Percentiles rank a stretch among this genome's conserved stretches.
Evolutionary conservation across 2,797 vertebrate species (phyloP).

Genomic region (Intellagama lesueurii): DNA sequence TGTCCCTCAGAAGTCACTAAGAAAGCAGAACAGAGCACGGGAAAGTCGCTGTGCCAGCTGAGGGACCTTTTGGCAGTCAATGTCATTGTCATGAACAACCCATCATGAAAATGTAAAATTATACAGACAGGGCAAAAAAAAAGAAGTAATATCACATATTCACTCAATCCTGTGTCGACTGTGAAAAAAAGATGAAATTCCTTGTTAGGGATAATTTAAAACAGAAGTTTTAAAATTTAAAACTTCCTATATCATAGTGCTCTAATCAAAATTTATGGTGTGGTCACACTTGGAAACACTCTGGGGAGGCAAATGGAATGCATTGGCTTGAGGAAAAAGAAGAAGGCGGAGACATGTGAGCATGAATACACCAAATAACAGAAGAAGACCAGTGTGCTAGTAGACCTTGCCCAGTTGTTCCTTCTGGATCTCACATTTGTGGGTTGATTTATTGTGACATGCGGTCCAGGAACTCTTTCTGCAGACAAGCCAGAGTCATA

Average conservation of each 20-base stretch:
- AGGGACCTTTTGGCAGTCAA: neutral
- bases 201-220: neutral
- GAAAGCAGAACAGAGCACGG: slow-evolving; percentile 5
- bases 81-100: slow-evolving; percentile 51
- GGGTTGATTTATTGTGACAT: too few relatives aligned
- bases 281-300: neutral
- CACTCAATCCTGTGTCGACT: neutral
- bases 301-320: neutral
- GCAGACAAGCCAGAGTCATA: too few relatives aligned
- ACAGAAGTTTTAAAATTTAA: neutral
- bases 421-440: neutral
- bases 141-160: neutral
- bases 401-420: neutral
- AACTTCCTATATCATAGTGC: neutral
- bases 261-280: neutral
- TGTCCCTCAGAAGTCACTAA: slow-evolving; percentile 54
- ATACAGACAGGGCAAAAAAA: neutral
- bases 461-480: too few relatives aligned
- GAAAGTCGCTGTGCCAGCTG: too few relatives aligned
- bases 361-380: neutral
- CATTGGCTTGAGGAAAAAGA: too few relatives aligned
- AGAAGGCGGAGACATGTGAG: neutral
- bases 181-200: neutral
- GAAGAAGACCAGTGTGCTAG: neutral
- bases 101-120: neutral